Percentiles rank a stretch among this genome's conserved stretches.
Evolutionary conservation across 2,888 invertebrate species (phyloP).

Genomic region (Rapana venosa): DNA sequence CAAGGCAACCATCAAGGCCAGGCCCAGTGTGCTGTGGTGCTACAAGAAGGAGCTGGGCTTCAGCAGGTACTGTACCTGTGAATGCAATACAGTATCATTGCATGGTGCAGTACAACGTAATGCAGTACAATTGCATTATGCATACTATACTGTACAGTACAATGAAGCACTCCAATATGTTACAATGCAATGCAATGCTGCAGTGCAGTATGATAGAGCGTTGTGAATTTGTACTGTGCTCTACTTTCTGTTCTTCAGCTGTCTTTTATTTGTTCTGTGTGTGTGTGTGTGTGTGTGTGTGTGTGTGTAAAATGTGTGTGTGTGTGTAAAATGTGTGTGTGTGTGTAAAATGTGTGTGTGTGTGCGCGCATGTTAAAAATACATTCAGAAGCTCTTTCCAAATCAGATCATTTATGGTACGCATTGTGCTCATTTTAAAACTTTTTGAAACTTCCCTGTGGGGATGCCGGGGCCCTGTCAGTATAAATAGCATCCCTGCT

Average conservation of each 20-base stretch:
- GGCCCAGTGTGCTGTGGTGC: conserved; percentile 98
- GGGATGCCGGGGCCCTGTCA: no score
- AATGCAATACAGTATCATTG: background rate
- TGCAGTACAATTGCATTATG: no score
- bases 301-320: conserved; percentile 5
- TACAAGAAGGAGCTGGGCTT: conserved; percentile 97
- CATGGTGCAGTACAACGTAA: background rate
- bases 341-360: background rate
- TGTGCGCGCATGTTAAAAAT: background rate
- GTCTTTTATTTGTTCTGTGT: background rate
- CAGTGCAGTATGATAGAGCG: no score
- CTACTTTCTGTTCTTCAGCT: background rate
- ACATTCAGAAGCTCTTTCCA: no score
- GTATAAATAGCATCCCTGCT: no score
- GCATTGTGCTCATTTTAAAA: no score
- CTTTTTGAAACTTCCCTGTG: no score
- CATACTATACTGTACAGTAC: no score
- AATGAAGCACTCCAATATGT: no score
- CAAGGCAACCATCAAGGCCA: conserved; percentile 93
- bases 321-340: conserved; percentile 1
- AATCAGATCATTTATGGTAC: no score
- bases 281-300: background rate
- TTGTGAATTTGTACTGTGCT: background rate
- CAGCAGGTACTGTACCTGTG: conserved; percentile 82
- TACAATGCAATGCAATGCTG: no score